Evolutionary conservation across 2,113 vertebrate genomes (phyloP), one percentile per base, ranked within the genome.

Genomic region (Strix aluco): DNA sequence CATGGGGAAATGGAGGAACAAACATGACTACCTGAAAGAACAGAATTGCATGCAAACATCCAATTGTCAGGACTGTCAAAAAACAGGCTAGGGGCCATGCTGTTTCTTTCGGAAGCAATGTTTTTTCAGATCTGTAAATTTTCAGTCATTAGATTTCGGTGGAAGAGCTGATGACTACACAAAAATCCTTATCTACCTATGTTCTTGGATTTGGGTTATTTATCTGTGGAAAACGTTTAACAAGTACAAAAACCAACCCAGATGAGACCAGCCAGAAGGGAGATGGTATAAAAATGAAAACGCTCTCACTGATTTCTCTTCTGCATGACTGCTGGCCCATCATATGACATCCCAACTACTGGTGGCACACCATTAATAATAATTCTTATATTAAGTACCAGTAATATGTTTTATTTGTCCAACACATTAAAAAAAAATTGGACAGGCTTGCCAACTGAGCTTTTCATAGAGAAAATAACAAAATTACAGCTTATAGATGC

Each of bases 1-100:
- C 40, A 21, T 0, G 0, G 22, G 52, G 46, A 4, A 77, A 29
- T 10, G 19, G 36, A 84, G 22, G 14, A 40, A 61, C 6, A 10
- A 75, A 52, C 19, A 13, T 0, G 16, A 55, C 15, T 47, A 38
- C 26, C 62, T 40, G 13, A 29, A 58, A 47, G 32, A 52, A 59
- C 6, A 34, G 27, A 36, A 57, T 2, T n/a, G 57, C 38, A 30
- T 34, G 65, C 74, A 49, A 70, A 9, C n/a, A 66, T n/a, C 84
- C 32, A n/a, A 2, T 13, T 46, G 77, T 10, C 14, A 2, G 4
- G 10, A 27, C 32, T 42, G 23, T 15, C 51, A 81, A 40, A 36
- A 36, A 51, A 11, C 1, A 65, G 32, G 22, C 34, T 21, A 11
- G 52, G 55, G 34, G 67, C 13, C 19, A 23, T 16, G 23, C 8